These are phyloP conservation scores for Protaetia brevitarsis DNA, from an alignment of 1,140 invertebrate genomes.

Conservation along the genomic window DNA sequence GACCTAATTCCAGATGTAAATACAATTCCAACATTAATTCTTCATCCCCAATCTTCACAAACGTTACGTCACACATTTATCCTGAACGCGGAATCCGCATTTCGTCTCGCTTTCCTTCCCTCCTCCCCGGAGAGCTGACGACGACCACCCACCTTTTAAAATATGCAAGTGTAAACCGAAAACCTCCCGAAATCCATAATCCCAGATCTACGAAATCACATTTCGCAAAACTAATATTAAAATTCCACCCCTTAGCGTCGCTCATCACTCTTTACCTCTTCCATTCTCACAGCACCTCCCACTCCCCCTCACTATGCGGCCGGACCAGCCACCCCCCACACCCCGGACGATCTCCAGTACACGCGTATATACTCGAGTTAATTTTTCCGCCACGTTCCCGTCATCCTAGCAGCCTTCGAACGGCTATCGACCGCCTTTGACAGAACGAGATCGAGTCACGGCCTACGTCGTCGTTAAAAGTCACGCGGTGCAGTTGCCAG, in stretches of 20 bases:
- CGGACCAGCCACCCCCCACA: not conserved
- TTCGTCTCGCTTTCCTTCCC: not conserved
- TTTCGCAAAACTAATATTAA: constrained; percentile 26
- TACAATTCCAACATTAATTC: too few species aligned
- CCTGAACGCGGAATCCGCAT: too few species aligned
- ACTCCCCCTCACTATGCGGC: not conserved
- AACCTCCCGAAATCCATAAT: constrained; percentile 22
- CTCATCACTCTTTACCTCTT: not conserved
- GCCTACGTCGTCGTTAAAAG: constrained; percentile 3
- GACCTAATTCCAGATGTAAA: too few species aligned
- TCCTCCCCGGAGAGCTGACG: not conserved
- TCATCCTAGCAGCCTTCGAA: not conserved
- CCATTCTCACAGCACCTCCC: not conserved
- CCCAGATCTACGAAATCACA: constrained; percentile 22
- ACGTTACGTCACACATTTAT: not conserved
- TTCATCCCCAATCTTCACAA: too few species aligned
- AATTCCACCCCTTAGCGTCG: not conserved
- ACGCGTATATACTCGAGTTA: too few species aligned
- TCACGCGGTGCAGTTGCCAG: not conserved
- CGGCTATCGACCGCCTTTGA: not conserved
- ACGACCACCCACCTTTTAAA: too few species aligned
- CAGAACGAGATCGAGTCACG: constrained; percentile 2
- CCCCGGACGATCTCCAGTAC: not conserved
- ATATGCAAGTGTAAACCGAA: constrained; percentile 20
- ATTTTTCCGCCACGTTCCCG: constrained; percentile 1